These are phyloP conservation scores for Nezara viridula DNA, from an alignment of 2,888 invertebrate genomes.

Conservation along the genomic window DNA sequence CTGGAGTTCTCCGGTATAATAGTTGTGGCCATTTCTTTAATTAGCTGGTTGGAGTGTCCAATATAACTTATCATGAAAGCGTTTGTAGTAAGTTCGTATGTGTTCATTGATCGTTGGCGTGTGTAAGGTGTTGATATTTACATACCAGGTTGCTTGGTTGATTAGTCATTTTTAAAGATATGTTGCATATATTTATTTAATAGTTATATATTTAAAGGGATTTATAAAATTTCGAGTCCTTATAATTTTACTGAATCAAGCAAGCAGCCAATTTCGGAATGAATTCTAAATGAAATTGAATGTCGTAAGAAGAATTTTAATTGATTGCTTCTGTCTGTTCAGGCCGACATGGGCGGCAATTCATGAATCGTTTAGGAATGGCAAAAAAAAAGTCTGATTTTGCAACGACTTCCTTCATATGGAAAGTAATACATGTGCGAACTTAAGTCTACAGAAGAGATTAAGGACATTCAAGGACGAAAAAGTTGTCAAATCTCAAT, in stretches of 20 bases:
- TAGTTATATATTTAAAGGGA: too few species aligned
- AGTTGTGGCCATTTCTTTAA: too few species aligned
- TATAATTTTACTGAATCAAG: neutral
- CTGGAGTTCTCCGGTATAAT: too few species aligned
- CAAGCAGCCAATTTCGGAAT: neutral
- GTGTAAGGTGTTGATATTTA: too few species aligned
- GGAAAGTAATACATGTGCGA: neutral
- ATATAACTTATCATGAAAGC: too few species aligned
- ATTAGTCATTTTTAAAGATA: too few species aligned
- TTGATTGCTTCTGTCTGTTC: neutral
- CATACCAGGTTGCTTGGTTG: too few species aligned
- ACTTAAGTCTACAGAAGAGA: neutral
- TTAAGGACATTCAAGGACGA: neutral
- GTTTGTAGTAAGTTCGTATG: too few species aligned
- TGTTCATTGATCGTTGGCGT: too few species aligned
- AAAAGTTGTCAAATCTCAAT: neutral
- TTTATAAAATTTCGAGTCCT: neutral
- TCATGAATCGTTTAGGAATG: neutral
- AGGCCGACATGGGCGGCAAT: neutral
- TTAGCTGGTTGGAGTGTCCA: too few species aligned
- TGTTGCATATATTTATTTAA: too few species aligned
- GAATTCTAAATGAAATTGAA: neutral
- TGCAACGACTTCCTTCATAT: constrained; percentile 4
- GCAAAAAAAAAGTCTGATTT: neutral
- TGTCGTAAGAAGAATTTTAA: neutral